Percentiles rank a stretch among this genome's conserved stretches.
Conservation (phyloP, 2,888 invertebrate genomes). For the Auanema freiburgensis region DNA sequence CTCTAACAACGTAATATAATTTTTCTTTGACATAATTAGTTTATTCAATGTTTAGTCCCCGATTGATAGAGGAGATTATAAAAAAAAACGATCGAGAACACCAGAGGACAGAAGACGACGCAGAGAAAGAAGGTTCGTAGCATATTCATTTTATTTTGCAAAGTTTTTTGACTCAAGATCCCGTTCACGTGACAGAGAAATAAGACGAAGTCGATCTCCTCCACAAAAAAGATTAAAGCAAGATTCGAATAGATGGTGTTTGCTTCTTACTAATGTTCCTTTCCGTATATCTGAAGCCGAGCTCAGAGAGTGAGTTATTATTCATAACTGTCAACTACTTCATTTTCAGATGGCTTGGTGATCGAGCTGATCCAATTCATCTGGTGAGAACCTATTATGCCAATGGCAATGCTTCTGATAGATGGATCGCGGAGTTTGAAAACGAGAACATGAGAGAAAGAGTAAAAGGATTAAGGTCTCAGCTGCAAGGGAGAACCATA, state of each 20-base stretch:
- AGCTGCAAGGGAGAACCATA: conserved; percentile 27
- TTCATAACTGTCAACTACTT: conserved; percentile 5
- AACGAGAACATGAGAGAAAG: conserved; percentile 31
- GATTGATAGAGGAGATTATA: conserved; percentile 3
- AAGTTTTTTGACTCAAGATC: neutral
- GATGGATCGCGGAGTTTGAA: conserved; percentile 56
- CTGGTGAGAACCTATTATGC: conserved; percentile 40
- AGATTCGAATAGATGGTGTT: conserved; percentile 43
- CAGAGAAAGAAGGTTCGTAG: too few species aligned
- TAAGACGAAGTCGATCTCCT: conserved; percentile 7
- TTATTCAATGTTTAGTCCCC: neutral
- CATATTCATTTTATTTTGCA: too few species aligned
- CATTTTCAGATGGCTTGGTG: conserved; percentile 34
- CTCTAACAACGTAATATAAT: neutral
- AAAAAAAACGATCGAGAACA: conserved; percentile 19
- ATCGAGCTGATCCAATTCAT: conserved; percentile 35
- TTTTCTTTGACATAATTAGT: neutral
- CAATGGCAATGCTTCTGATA: conserved; percentile 51
- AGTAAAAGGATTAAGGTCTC: conserved; percentile 22
- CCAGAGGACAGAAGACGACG: too few species aligned
- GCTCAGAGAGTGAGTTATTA: conserved; percentile 37
- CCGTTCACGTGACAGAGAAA: neutral
- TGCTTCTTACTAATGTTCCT: conserved; percentile 52
- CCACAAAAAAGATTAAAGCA: conserved; percentile 15
- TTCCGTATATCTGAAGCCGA: conserved; percentile 47